Evolutionary conservation across 2,113 vertebrate species (phyloP).

Genomic region (Sarotherodon lohbergeri): DNA sequence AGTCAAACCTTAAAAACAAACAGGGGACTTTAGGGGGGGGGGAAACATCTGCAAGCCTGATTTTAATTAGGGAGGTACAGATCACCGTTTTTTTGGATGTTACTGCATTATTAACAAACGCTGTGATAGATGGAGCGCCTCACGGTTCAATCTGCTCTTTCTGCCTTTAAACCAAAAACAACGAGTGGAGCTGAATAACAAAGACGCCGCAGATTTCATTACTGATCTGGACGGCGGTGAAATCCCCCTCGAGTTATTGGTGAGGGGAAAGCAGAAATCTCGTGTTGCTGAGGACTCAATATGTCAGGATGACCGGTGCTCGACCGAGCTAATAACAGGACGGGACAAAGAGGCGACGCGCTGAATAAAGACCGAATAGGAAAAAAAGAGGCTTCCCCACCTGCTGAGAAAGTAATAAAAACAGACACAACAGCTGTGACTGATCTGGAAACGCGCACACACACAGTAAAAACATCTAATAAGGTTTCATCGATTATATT

Average conservation of each 20-base stretch:
- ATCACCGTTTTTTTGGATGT: neutral
- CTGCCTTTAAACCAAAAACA: neutral
- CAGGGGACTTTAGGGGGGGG: neutral
- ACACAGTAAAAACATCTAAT: conserved; percentile 28
- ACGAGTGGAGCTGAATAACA: neutral
- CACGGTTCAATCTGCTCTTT: neutral
- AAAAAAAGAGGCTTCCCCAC: neutral
- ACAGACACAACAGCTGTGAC: conserved; percentile 39
- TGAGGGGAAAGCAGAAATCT: neutral
- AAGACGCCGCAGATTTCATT: conserved; percentile 35
- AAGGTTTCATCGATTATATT: conserved; percentile 36
- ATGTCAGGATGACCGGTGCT: conserved; percentile 45
- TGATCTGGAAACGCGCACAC: conserved; percentile 9
- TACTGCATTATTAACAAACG: neutral
- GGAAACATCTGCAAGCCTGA: neutral
- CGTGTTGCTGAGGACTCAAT: conserved; percentile 32
- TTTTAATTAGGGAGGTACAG: neutral
- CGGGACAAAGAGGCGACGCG: conserved; percentile 8
- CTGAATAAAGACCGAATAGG: conserved; percentile 1
- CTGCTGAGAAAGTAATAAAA: conserved; percentile 54
- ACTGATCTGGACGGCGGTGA: neutral
- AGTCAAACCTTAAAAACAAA: neutral
- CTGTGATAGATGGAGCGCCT: neutral
- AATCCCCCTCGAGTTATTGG: conserved; percentile 13
- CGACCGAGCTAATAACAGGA: conserved; percentile 36